A percentile compares a stretch with the other conserved stretches of the same genome.
These are phyloP conservation scores for Melanotaenia maccullochi DNA, from an alignment of 2,797 vertebrate species.

Conservation along the genomic window DNA sequence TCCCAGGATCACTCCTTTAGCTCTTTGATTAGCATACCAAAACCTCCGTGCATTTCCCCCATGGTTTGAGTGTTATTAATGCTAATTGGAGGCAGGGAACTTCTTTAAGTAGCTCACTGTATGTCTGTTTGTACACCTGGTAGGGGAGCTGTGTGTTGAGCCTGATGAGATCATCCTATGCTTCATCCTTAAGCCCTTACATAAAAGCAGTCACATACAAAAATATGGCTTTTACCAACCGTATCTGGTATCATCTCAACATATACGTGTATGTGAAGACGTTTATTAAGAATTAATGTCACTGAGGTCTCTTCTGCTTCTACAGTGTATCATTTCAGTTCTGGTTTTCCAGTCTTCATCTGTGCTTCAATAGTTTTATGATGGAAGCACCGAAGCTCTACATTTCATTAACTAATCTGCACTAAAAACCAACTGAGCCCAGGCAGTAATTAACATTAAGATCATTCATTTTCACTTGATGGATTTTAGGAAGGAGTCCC, in stretches of 20 bases:
- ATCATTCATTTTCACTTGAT: conserved; percentile 1
- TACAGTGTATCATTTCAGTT: neutral
- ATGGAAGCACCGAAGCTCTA: neutral
- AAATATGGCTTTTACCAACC: neutral
- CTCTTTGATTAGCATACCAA: conserved; percentile 82
- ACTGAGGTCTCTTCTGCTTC: neutral
- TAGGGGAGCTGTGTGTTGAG: conserved; percentile 58
- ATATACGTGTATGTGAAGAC: no score
- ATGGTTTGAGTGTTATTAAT: conserved; percentile 81
- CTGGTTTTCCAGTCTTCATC: neutral
- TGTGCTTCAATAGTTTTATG: neutral
- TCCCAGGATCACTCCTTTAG: conserved; percentile 78
- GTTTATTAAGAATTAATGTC: neutral
- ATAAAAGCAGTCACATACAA: neutral
- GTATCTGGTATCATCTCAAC: no score
- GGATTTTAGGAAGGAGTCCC: neutral
- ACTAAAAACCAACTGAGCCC: neutral
- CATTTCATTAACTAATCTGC: conserved; percentile 4
- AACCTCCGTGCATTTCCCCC: conserved; percentile 78
- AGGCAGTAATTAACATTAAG: conserved; percentile 3
- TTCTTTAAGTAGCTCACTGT: conserved; percentile 67
- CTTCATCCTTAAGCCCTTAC: conserved; percentile 29
- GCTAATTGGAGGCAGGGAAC: conserved; percentile 77
- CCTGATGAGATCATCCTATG: conserved; percentile 28
- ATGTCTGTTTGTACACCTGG: conserved; percentile 81